phyloP scores from a whole-genome alignment of 2,888 invertebrate species.

The Tethea ocularis region DNA sequence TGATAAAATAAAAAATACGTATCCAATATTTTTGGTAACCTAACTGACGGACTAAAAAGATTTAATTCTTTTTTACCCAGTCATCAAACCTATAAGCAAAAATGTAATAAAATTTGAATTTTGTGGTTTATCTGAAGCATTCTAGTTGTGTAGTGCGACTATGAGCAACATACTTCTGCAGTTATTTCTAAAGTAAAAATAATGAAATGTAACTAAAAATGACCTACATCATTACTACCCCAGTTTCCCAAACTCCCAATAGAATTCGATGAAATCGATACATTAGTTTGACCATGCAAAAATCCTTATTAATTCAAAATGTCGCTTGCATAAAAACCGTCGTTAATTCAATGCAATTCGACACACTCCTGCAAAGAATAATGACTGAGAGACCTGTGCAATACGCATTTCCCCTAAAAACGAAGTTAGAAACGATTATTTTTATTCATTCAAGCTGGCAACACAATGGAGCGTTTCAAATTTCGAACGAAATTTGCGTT shows the following conservation, averaged over 20 bases:
- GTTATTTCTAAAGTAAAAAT: not conserved
- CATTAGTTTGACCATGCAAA: conserved; percentile 61
- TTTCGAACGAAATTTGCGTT: conserved; percentile 82
- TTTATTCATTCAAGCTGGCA: conserved; percentile 69
- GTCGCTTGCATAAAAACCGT: conserved; percentile 74
- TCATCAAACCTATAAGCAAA: too few relatives aligned
- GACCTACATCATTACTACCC: conserved; percentile 32
- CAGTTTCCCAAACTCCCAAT: conserved; percentile 29
- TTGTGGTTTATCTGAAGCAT: too few relatives aligned
- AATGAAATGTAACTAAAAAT: conserved; percentile 3
- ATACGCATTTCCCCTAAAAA: conserved; percentile 71
- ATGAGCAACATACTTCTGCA: too few relatives aligned
- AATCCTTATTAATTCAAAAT: conserved; percentile 66
- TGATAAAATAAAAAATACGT: too few relatives aligned
- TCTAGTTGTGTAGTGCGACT: too few relatives aligned
- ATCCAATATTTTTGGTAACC: too few relatives aligned
- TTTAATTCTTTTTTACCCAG: too few relatives aligned
- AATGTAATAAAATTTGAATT: too few relatives aligned
- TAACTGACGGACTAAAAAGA: too few relatives aligned
- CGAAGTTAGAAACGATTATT: conserved; percentile 72
- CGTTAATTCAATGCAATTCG: conserved; percentile 65
- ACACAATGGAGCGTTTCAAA: conserved; percentile 81
- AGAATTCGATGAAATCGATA: conserved; percentile 50
- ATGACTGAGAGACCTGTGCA: conserved; percentile 48
- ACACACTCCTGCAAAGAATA: conserved; percentile 58